Evolutionary conservation across 1,140 invertebrate species (phyloP).

Genomic region (Temnothorax nylanderi): DNA sequence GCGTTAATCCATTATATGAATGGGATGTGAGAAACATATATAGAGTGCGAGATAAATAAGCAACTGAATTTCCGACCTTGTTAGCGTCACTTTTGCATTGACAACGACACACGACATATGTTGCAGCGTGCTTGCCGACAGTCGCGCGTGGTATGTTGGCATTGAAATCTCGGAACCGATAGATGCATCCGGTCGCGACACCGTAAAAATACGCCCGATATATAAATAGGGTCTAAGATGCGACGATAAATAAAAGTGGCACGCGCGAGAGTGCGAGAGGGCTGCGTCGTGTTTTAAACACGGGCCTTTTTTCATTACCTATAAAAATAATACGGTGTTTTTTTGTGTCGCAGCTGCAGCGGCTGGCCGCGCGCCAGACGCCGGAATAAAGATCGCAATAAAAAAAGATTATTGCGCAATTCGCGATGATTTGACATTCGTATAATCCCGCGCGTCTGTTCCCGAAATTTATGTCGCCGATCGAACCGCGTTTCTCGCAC

Average conservation of each 20-base stretch:
- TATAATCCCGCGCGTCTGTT: neutral
- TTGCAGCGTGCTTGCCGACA: neutral
- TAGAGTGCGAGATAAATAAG: neutral
- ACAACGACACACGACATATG: slow-evolving; percentile 15
- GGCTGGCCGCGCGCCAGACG: slow-evolving; percentile 28
- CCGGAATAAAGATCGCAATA: slow-evolving; percentile 40
- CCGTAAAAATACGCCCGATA: slow-evolving; percentile 48
- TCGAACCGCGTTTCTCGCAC: neutral
- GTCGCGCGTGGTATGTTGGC: slow-evolving; percentile 49
- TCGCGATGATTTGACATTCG: slow-evolving; percentile 15
- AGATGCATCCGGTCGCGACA: slow-evolving; percentile 26
- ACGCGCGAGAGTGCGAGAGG: neutral
- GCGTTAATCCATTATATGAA: neutral
- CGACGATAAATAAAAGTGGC: slow-evolving; percentile 32
- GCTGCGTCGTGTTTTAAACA: neutral
- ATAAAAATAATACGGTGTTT: slow-evolving; percentile 47
- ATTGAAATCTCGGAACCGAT: slow-evolving; percentile 55
- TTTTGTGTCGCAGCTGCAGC: slow-evolving; percentile 35
- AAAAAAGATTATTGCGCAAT: slow-evolving; percentile 48
- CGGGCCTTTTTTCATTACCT: slow-evolving; percentile 6
- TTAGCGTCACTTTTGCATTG: slow-evolving; percentile 35
- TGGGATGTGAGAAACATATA: too few species aligned
- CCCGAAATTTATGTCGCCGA: neutral
- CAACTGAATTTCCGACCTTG: slow-evolving; percentile 29
- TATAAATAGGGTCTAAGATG: slow-evolving; percentile 39